phyloP scores from a whole-genome alignment of 2,113 vertebrate genomes.

The Hippocampus abdominalis region DNA sequence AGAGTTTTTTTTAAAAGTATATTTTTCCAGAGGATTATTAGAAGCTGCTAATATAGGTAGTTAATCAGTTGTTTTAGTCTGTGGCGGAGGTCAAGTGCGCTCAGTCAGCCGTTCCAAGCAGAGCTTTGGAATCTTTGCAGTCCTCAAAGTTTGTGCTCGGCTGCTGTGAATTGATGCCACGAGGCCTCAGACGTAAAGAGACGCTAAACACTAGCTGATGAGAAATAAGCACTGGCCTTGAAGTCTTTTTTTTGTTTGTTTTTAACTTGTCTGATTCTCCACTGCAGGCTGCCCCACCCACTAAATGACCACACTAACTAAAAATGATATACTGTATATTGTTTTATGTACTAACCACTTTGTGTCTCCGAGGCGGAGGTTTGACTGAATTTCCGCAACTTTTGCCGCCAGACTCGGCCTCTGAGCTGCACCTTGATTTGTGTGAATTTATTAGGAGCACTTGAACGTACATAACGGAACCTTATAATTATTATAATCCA shows the following conservation, averaged over 20 bases:
- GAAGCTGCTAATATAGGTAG: constrained; percentile 74
- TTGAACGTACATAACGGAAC: constrained; percentile 70
- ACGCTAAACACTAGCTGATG: constrained; percentile 13
- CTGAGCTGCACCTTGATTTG: constrained; percentile 70
- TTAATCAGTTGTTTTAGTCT: constrained; percentile 36
- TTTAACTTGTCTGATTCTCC: constrained; percentile 26
- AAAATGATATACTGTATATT: neutral
- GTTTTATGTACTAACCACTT: constrained; percentile 68
- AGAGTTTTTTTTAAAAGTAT: constrained; percentile 24
- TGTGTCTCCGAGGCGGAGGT: constrained; percentile 62
- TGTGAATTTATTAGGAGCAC: constrained; percentile 75
- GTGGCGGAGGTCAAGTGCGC: constrained; percentile 38
- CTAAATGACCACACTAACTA: neutral
- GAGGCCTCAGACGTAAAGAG: constrained; percentile 38
- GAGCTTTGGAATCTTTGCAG: neutral
- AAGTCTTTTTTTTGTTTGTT: neutral
- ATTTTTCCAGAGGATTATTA: constrained; percentile 63
- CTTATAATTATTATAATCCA: constrained; percentile 67
- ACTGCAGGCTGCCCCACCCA: constrained; percentile 25
- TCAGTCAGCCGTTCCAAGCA: constrained; percentile 32
- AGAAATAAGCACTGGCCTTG: constrained; percentile 41
- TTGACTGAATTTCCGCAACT: constrained; percentile 70
- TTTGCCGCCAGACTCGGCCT: constrained; percentile 51
- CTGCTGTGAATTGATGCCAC: constrained; percentile 43
- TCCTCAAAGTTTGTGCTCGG: constrained; percentile 17